A percentile compares a stretch with the other conserved stretches of the same genome.
Evolutionary conservation across 2,797 vertebrate genomes (phyloP).

Genomic region (Poliocrania exsul): DNA sequence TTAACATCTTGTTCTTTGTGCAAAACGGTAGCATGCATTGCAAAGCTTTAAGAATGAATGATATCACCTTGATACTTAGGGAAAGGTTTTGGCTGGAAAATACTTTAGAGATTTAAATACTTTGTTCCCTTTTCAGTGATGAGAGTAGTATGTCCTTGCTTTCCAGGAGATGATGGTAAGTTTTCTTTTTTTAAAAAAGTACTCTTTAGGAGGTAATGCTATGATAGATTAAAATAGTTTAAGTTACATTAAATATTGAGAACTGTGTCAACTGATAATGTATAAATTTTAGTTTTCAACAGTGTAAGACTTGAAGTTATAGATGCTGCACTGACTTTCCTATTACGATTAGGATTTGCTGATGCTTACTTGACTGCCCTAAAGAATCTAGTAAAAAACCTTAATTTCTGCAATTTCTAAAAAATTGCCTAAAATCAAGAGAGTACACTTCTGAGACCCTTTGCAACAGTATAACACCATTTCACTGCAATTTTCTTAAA

Average conservation of each 20-base stretch:
- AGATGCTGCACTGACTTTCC: neutral
- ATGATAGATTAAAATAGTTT: neutral
- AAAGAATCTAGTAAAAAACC: neutral
- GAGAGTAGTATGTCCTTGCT: neutral
- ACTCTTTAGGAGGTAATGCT: neutral
- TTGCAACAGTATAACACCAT: accelerated
- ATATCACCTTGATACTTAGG: neutral
- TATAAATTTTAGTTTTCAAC: neutral
- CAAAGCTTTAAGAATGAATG: neutral
- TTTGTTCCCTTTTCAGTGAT: neutral
- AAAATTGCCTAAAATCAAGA: neutral
- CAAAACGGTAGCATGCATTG: neutral
- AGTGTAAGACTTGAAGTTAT: neutral
- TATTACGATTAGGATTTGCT: neutral
- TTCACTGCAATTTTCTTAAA: neutral
- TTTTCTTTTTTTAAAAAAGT: neutral
- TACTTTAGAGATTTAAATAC: neutral
- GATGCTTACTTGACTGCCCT: neutral
- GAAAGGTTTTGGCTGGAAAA: neutral
- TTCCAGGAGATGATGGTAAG: neutral
- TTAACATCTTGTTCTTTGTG: neutral
- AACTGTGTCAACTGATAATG: neutral
- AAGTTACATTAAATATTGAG: neutral
- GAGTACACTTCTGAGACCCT: neutral
- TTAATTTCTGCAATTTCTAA: neutral